Evolutionary conservation across 2,888 invertebrate genomes (phyloP).

Genomic region (Apamea anceps): DNA sequence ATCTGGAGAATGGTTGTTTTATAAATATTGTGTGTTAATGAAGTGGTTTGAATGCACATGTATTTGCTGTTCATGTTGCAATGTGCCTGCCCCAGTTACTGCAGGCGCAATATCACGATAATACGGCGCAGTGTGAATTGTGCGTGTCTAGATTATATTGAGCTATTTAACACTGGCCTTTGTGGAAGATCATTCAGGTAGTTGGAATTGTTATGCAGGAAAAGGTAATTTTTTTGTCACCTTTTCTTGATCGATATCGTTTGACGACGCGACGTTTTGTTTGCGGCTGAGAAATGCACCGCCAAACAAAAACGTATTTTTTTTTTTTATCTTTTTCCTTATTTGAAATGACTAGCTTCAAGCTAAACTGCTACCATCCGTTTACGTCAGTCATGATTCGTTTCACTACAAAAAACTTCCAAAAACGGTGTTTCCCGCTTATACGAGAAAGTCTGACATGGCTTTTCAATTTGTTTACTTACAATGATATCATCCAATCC

Average conservation of each 20-base stretch:
- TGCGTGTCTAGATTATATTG: conserved; percentile 52
- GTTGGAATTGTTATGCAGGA: conserved; percentile 9
- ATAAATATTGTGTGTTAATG: conserved; percentile 27
- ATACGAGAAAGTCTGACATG: conserved; percentile 37
- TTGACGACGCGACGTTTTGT: background rate
- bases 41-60: conserved; percentile 39
- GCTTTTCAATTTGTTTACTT: conserved; percentile 52
- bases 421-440: conserved; percentile 26
- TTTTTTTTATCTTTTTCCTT: background rate
- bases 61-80: conserved; percentile 62
- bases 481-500: conserved; percentile 30
- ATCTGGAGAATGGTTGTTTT: background rate
- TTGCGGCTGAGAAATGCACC: background rate
- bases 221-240: background rate
- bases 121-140: conserved; percentile 50
- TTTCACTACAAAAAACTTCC: conserved; percentile 25
- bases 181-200: conserved; percentile 19
- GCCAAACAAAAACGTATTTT: background rate
- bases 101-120: conserved; percentile 65
- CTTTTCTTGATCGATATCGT: no score
- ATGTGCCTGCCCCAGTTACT: conserved; percentile 67
- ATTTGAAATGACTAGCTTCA: background rate
- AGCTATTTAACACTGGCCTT: conserved; percentile 40
- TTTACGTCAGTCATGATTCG: conserved; percentile 23
- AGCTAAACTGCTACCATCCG: background rate